These are phyloP conservation scores for Anhinga anhinga DNA, from an alignment of 2,113 vertebrate genomes.

Conservation along the genomic window DNA sequence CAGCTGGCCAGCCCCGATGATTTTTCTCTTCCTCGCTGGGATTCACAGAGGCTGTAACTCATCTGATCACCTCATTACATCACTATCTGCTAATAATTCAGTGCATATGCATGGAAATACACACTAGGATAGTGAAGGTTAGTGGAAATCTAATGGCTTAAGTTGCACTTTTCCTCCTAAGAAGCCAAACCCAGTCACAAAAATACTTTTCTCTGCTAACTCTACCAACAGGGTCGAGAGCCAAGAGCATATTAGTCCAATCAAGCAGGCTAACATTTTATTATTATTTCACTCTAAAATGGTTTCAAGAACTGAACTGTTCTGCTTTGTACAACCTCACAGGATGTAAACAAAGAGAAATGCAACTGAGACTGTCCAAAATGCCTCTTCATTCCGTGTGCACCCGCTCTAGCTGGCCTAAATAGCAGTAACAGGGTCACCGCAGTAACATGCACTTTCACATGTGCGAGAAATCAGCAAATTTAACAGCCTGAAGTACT, in stretches of 20 bases:
- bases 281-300: not conserved
- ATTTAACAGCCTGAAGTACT: not conserved
- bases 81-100: rapidly evolving
- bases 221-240: not conserved
- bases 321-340: not conserved
- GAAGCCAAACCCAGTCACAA: not conserved
- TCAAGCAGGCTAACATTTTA: not conserved
- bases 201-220: not conserved
- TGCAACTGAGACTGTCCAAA: not conserved
- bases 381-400: rapidly evolving
- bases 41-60: not conserved
- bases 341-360: not conserved
- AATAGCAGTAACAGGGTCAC: not conserved
- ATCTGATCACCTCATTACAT: not conserved
- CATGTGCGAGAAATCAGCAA: rapidly evolving
- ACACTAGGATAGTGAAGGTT: not conserved
- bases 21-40: not conserved
- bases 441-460: rapidly evolving
- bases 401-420: rapidly evolving
- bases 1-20: not conserved
- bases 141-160: not conserved
- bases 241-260: not conserved
- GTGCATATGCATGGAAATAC: not conserved
- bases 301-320: not conserved
- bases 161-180: not conserved